Conservation (phyloP, 2,113 vertebrate genomes). For the Microtus ochrogaster region DNA sequence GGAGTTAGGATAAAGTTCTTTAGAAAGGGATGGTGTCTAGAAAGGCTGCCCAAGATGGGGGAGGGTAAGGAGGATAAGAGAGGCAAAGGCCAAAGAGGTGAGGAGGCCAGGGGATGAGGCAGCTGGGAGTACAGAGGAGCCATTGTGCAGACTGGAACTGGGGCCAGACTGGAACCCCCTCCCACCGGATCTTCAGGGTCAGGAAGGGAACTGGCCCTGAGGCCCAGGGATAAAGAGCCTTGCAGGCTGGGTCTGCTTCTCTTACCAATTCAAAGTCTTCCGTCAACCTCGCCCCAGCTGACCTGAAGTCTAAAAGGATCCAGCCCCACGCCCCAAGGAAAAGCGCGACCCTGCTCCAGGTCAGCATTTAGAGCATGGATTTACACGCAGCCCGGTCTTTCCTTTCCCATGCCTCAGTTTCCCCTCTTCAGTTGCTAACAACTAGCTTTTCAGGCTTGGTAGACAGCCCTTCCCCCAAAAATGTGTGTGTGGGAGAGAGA, state of each 20-base stretch:
- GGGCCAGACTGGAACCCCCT: slow-evolving; percentile 56
- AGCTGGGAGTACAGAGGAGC: slow-evolving; percentile 58
- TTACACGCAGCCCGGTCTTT: not conserved
- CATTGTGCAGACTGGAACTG: slow-evolving; percentile 18
- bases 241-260: not conserved
- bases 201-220: not conserved
- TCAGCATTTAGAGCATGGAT: not conserved
- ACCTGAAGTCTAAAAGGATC: not conserved
- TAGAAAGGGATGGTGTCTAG: not conserved
- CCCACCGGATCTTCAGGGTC: not conserved
- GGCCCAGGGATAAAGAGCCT: not conserved
- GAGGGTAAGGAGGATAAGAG: not conserved
- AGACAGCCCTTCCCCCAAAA: not conserved
- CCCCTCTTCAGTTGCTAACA: not conserved
- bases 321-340: not conserved
- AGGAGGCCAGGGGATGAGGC: slow-evolving; percentile 22
- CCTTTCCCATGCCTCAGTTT: slow-evolving; percentile 47
- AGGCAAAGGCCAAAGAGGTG: not conserved
- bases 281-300: not conserved
- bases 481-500: too few species aligned
- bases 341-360: not conserved
- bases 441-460: not conserved
- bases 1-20: not conserved
- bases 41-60: not conserved
- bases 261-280: not conserved